Base-by-base conservation (phyloP, 2,113 vertebrate species). In the Clarias macrocephalus region DNA sequence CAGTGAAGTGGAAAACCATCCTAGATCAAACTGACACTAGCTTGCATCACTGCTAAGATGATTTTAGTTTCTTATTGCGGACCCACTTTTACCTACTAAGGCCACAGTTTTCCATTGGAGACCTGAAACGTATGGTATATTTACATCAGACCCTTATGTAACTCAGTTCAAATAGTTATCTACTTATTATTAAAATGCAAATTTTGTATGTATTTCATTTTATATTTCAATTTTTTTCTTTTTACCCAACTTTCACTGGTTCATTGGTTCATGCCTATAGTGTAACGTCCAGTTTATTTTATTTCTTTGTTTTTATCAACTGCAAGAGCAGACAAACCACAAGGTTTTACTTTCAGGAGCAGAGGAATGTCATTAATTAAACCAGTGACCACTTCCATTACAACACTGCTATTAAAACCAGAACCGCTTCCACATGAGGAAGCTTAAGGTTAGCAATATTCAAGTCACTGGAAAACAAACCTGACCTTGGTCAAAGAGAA, bases 331-430 rank as follows among this genome's bases (percentile, higher is more conserved):
- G 79, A 62, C 57, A 80, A 60, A 60, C 79, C 79, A 80, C 79
- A 80, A 60, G 18, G 56, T 80, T 80, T 62, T 60, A 60, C 79
- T 60, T 80, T 80, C 57, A 25, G 57, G 56, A 60, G 56, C 19
- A 25, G 18, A 23, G 79, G 63, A 83, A 83, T 83, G 82, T 33
- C 52, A 68, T 83, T 54, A 66, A 83, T 83, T 65, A 62, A 60
- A 25, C 56, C 56, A 80, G 79, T 57, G 37, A 62, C 79, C 57
- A 37, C 79, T 80, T 80, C 79, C 79, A 80, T 80, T 62, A 80
- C 56, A 80, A 62, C 79, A 80, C 57, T 37, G 57, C 30, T 80
- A 62, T 62, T 80, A 80, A 80, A 80, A 37, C 18, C 79, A 80
- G 19, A 60, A 62, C 79, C 21, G 37, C 30, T 62, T 62, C 79